phyloP scores from a whole-genome alignment of 92 coral and sea anemone genomes.

The Muricea muricata region DNA sequence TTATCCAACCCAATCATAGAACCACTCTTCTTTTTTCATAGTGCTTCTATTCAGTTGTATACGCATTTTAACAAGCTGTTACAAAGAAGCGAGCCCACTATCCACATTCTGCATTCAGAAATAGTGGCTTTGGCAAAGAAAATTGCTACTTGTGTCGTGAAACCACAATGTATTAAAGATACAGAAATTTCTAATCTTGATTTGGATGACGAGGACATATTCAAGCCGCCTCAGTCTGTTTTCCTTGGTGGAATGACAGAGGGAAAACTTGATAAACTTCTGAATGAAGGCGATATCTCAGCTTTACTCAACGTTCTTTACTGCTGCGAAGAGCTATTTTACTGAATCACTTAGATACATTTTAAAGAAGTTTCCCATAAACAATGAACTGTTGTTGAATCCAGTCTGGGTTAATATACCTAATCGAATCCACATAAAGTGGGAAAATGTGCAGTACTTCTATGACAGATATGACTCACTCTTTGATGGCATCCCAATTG shows the following conservation, averaged over 20 bases:
- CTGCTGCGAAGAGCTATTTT: slow-evolving; percentile 56
- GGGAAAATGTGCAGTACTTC: slow-evolving; percentile 29
- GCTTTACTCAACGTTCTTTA: slow-evolving; percentile 16
- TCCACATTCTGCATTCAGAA: slow-evolving; percentile 6
- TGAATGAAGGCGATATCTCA: slow-evolving; percentile 42
- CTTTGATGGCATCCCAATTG: slow-evolving; percentile 8
- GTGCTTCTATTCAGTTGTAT: slow-evolving; percentile 21
- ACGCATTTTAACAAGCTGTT: slow-evolving; percentile 7
- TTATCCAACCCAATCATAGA: background rate
- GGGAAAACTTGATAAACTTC: slow-evolving; percentile 22
- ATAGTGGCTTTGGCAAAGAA: slow-evolving; percentile 12
- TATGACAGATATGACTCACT: slow-evolving; percentile 13
- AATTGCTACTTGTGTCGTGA: slow-evolving; percentile 3
- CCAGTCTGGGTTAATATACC: slow-evolving; percentile 24
- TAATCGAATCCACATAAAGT: slow-evolving; percentile 14
- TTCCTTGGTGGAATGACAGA: slow-evolving; percentile 36
- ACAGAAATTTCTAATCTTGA: background rate
- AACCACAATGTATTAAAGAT: background rate
- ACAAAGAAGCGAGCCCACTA: slow-evolving; percentile 24
- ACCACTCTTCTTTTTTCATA: slow-evolving; percentile 26
- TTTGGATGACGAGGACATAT: background rate
- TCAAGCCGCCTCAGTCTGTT: background rate
- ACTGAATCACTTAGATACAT: slow-evolving; percentile 46
- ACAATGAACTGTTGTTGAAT: slow-evolving; percentile 35
- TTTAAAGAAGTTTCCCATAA: slow-evolving; percentile 57